Evolutionary conservation across 2,888 invertebrate species (phyloP).

Genomic region (Latheticus oryzae): DNA sequence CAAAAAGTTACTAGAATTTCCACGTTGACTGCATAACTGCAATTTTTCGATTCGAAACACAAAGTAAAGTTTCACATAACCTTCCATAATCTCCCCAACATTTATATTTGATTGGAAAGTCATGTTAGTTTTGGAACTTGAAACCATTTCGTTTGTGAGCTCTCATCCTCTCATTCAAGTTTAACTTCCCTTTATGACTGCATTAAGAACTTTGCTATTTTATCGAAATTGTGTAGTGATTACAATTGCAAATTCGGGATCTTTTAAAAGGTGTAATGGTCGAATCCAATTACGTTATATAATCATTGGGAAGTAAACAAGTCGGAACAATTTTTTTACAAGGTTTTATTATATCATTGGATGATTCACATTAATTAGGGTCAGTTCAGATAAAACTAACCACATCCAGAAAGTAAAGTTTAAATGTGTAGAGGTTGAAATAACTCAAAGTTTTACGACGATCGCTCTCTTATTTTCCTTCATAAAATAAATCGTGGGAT

Average conservation of each 20-base stretch:
- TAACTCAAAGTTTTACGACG: slow-evolving; percentile 5
- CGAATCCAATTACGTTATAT: slow-evolving; percentile 14
- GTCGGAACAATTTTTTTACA: slow-evolving; percentile 1
- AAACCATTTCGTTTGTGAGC: slow-evolving; percentile 7
- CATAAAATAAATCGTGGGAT: no score
- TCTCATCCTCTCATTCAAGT: background rate
- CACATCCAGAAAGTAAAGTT: slow-evolving; percentile 11
- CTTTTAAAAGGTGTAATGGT: slow-evolving; percentile 18
- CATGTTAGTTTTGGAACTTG: slow-evolving; percentile 7
- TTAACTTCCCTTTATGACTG: slow-evolving; percentile 5
- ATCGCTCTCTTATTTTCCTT: slow-evolving; percentile 4
- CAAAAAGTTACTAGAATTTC: no score
- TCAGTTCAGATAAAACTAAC: slow-evolving; percentile 1
- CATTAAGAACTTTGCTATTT: slow-evolving; percentile 5
- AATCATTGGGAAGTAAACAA: slow-evolving; percentile 19
- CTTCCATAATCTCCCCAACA: no score
- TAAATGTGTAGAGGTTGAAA: slow-evolving; percentile 4
- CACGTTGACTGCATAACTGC: no score
- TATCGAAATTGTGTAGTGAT: slow-evolving; percentile 9
- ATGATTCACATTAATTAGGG: slow-evolving; percentile 9
- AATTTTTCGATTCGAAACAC: no score
- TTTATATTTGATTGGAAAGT: no score
- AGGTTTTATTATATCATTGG: background rate
- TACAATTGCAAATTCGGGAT: slow-evolving; percentile 21
- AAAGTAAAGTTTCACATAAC: no score